Conservation (phyloP, 2,797 vertebrate genomes). For the Bovichtus diacanthus region DNA sequence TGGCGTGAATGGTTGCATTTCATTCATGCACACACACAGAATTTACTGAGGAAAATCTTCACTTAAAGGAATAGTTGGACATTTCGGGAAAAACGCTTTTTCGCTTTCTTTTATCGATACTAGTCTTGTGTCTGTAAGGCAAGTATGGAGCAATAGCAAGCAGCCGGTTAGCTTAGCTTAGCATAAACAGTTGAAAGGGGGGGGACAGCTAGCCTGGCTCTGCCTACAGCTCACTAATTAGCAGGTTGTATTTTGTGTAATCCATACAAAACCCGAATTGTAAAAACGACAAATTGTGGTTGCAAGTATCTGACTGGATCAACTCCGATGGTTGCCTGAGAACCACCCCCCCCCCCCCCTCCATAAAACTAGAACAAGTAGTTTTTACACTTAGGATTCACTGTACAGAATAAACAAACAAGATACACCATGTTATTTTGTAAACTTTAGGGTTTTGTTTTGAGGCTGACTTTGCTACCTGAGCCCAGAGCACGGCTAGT, state of each 20-base stretch:
- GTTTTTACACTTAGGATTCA: not conserved
- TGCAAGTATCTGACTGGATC: not conserved
- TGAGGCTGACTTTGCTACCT: not conserved
- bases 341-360: too few species aligned
- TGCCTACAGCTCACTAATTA: not conserved
- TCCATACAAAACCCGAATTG: not conserved
- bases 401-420: slow-evolving; percentile 6
- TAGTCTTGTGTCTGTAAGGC: not conserved
- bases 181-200: not conserved
- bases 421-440: not conserved
- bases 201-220: not conserved
- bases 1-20: slow-evolving; percentile 4
- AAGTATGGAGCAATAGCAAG: not conserved
- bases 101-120: not conserved
- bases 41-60: not conserved
- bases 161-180: not conserved
- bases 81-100: not conserved
- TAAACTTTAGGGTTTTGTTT: not conserved
- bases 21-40: not conserved
- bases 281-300: not conserved
- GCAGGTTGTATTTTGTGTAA: not conserved
- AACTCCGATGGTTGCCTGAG: not conserved
- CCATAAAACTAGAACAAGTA: not conserved
- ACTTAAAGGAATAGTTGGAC: not conserved
- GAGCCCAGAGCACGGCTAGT: not conserved